phyloP scores from a whole-genome alignment of 2,113 vertebrate genomes.

The Eulacestoma nigropectus region DNA sequence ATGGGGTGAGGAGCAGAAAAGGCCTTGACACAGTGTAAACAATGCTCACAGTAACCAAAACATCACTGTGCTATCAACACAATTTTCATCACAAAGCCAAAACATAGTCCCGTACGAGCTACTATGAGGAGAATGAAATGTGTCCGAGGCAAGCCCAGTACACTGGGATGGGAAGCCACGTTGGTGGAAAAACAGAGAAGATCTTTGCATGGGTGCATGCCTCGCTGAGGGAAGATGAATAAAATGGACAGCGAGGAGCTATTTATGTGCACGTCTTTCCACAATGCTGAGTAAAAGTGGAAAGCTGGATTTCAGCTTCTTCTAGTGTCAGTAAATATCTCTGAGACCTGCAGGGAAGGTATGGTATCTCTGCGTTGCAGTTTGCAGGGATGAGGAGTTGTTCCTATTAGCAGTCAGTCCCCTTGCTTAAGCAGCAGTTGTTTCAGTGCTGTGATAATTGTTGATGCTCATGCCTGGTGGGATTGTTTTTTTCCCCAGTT shows the following conservation, averaged over 20 bases:
- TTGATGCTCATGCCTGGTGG: neutral
- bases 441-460: neutral
- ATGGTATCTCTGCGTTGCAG: rapidly evolving
- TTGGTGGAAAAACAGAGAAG: neutral
- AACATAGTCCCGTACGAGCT: neutral
- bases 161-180: rapidly evolving
- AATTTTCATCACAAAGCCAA: neutral
- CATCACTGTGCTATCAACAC: rapidly evolving
- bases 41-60: neutral
- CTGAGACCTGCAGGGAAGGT: neutral
- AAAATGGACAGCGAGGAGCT: neutral
- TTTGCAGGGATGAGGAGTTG: neutral
- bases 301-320: neutral
- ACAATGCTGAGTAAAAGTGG: neutral
- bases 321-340: neutral
- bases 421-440: neutral
- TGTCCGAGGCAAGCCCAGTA: neutral
- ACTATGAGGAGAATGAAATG: neutral
- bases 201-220: neutral
- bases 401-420: neutral
- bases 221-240: rapidly evolving
- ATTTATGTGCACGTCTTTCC: neutral
- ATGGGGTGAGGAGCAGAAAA: neutral
- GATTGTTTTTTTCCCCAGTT: neutral
- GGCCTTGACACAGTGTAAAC: neutral